Base-by-base conservation (phyloP, 2,888 invertebrate genomes). In the Diaperis boleti region DNA sequence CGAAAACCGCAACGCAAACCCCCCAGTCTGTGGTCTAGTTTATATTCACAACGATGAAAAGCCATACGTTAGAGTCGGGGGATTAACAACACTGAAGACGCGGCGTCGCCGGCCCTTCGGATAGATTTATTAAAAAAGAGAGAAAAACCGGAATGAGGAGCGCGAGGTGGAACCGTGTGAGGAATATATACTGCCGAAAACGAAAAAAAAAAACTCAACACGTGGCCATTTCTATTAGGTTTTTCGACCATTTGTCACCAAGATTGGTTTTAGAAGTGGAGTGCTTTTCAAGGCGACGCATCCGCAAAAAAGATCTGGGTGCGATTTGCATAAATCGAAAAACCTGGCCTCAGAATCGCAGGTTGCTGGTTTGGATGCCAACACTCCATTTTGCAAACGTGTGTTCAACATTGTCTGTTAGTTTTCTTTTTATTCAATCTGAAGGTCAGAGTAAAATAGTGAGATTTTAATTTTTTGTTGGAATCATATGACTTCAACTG, bases 11-110 rank as follows among this genome's bases (percentile, higher is more conserved):
- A 41, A 62, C 49, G 31, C 45, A 57, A 39, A 39, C 49, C 59
- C 44, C 11, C 11, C 14, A 26, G 55, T 62, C 68, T 67, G 64
- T 67, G 39, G 39, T 49, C 69, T 70, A 64, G 67, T 72, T 72
- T 66, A 70, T 69, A 72, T 72, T 72, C 72, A 67, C 65, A 59
- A 59, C 62, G 67, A 65, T 63, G 56, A 64, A 64, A 65, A 54
- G 65, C 69, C 62, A 69, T 72, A 70, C 67, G 68, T 72, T 70
- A 70, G 65, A 52, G 55, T 55, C 26, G 35, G 45, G 47, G 68
- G 64, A 68, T 69, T 69, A 69, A 67, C 65, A 66, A n/a, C n/a
- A n/a, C 61, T 57, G 62, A 61, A 68, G 65, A 64, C 54, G 56
- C 50, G 20, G 54, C 56, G 22, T 59, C 47, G 61, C 47, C 15